These are phyloP conservation scores for Nematostella vectensis DNA, from an alignment of 92 coral and sea anemone species.

Conservation along the genomic window DNA sequence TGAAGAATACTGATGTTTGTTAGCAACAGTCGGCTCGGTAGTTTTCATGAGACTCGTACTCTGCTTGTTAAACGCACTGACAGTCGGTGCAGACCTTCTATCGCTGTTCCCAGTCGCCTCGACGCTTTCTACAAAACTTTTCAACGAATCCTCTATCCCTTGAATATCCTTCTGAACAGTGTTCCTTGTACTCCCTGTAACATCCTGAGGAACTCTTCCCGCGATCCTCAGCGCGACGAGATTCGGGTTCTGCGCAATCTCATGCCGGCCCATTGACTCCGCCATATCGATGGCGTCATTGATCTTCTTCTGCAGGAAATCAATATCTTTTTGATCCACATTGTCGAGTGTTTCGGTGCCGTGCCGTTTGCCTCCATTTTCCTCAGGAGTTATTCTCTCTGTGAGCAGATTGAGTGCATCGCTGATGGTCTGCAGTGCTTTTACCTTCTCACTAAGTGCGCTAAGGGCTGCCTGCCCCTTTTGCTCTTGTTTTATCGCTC, in stretches of 20 bases:
- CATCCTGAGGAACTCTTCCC: constrained; percentile 21
- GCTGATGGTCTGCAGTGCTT: constrained; percentile 65
- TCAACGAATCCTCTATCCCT: constrained; percentile 34
- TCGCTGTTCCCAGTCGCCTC: constrained; percentile 26
- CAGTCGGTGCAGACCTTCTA: constrained; percentile 2
- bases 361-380: constrained; percentile 5
- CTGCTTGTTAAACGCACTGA: constrained; percentile 1
- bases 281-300: constrained; percentile 55
- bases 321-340: constrained; percentile 16
- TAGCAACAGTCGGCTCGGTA: no score
- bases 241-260: constrained; percentile 9
- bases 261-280: constrained; percentile 32
- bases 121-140: constrained; percentile 21
- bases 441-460: constrained; percentile 39
- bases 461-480: constrained; percentile 3
- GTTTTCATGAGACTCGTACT: neutral
- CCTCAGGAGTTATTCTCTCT: constrained; percentile 17
- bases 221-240: constrained; percentile 11
- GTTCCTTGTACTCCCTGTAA: constrained; percentile 35
- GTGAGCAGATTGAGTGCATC: constrained; percentile 65
- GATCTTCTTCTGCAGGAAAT: constrained; percentile 39
- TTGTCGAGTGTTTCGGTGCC: constrained; percentile 5
- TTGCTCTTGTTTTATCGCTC: neutral
- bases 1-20: neutral
- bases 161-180: constrained; percentile 21